These are phyloP conservation scores for Ochropleura leucogaster DNA, from an alignment of 2,888 invertebrate genomes.

Conservation along the genomic window DNA sequence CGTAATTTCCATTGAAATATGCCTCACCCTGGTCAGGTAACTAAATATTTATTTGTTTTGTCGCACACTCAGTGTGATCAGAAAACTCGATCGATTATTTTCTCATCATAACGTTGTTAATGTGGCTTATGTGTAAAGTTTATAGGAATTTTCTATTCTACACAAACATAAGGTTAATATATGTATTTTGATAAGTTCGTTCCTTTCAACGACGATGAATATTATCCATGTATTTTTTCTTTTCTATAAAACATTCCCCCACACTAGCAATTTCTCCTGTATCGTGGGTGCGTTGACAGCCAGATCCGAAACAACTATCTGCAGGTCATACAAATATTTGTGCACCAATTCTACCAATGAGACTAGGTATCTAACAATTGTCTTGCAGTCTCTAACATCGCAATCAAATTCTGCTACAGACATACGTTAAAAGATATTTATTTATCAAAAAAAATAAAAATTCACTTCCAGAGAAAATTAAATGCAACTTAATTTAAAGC, in stretches of 20 bases:
- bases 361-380: neutral
- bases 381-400: neutral
- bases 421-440: no score
- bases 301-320: no score
- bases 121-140: neutral
- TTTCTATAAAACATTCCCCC: no score
- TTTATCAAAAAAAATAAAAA: no score
- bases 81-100: constrained; percentile 15
- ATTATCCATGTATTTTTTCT: no score
- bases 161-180: neutral
- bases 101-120: constrained; percentile 13
- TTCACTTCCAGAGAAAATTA: no score
- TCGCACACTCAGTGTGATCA: constrained; percentile 27
- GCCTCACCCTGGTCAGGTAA: neutral
- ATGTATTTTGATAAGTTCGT: neutral
- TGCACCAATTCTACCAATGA: no score
- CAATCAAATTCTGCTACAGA: neutral
- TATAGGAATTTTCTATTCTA: neutral
- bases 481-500: no score
- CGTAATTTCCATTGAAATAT: constrained; percentile 11
- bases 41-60: constrained; percentile 19
- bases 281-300: no score
- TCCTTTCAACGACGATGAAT: neutral
- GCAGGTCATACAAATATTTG: no score
- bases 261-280: no score